Percentiles rank a stretch among this genome's conserved stretches.
These are phyloP conservation scores for Orthosia gothica DNA, from an alignment of 2,888 invertebrate genomes.

Conservation along the genomic window DNA sequence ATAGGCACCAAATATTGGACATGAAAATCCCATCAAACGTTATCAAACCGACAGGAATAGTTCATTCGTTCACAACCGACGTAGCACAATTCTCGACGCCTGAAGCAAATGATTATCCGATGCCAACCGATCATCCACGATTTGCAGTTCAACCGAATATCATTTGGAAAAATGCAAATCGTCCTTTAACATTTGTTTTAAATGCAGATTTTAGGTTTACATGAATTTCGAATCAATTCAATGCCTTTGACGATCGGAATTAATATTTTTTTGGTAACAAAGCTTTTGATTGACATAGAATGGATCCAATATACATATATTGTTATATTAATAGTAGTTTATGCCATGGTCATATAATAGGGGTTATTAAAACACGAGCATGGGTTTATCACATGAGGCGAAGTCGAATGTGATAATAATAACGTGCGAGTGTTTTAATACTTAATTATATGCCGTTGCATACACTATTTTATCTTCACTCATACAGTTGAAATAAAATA, in stretches of 20 bases:
- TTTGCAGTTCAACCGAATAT: conserved; percentile 51
- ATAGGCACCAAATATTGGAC: conserved; percentile 16
- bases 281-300: conserved; percentile 25
- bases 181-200: conserved; percentile 46
- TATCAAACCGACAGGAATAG: conserved; percentile 16
- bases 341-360: too few relatives aligned
- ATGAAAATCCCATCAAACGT: conserved; percentile 32
- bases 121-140: conserved; percentile 52
- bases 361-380: too few relatives aligned
- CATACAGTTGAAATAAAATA: too few relatives aligned
- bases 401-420: too few relatives aligned
- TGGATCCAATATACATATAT: conserved; percentile 2
- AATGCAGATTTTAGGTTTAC: conserved; percentile 50
- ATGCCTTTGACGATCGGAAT: conserved; percentile 12
- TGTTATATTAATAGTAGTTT: background rate
- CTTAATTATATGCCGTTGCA: too few relatives aligned
- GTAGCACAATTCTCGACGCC: conserved; percentile 49
- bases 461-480: too few relatives aligned
- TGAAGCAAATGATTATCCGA: conserved; percentile 56
- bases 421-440: too few relatives aligned
- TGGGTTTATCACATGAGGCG: too few relatives aligned
- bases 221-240: conserved; percentile 41
- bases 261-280: conserved; percentile 4
- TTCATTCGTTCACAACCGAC: conserved; percentile 37
- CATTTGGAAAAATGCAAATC: conserved; percentile 54